phyloP scores from a whole-genome alignment of 2,113 vertebrate genomes.

The Odocoileus hemionus region DNA sequence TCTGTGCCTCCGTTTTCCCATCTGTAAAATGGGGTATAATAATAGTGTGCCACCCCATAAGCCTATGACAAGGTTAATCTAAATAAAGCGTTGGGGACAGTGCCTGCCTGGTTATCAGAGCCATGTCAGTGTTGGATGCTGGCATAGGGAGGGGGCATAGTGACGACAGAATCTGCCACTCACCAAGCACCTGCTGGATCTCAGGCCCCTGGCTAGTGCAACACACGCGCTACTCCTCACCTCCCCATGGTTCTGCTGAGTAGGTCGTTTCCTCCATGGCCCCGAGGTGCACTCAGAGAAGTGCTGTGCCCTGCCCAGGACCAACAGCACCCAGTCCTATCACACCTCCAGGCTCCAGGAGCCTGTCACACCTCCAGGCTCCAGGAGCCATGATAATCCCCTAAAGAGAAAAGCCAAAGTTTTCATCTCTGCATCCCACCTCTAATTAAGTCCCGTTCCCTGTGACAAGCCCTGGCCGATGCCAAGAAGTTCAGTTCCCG shows the following conservation, averaged over 20 bases:
- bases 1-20: background rate
- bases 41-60: background rate
- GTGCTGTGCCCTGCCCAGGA: background rate
- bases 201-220: background rate
- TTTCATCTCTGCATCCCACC: background rate
- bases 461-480: background rate
- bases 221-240: rapidly evolving
- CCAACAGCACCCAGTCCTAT: background rate
- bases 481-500: slow-evolving; percentile 46
- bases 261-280: rapidly evolving
- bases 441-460: slow-evolving; percentile 14
- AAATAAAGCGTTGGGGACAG: background rate
- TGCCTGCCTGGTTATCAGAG: rapidly evolving
- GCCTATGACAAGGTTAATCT: background rate
- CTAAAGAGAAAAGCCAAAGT: background rate
- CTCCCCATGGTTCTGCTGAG: background rate
- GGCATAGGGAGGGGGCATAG: background rate
- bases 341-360: no score
- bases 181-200: background rate
- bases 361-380: background rate
- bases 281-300: background rate
- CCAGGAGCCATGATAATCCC: background rate
- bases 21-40: background rate
- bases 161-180: rapidly evolving
- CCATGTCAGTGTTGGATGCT: rapidly evolving